phyloP scores from a whole-genome alignment of 2,113 vertebrate genomes.

The Atlantisia rogersi region DNA sequence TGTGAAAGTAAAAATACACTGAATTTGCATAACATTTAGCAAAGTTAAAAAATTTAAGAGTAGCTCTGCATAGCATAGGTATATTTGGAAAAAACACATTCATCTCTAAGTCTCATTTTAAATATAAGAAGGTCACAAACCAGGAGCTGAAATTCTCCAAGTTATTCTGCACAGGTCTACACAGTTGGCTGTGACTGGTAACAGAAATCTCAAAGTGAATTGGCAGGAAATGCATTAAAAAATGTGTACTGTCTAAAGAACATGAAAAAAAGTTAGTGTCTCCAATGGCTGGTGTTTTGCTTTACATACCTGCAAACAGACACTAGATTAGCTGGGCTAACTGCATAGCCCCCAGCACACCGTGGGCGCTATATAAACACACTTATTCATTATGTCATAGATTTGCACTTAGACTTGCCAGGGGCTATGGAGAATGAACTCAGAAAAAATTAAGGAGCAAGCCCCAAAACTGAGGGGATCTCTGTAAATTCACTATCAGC shows the following conservation, averaged over 20 bases:
- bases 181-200: not conserved
- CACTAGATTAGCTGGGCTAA: not conserved
- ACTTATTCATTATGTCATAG: not conserved
- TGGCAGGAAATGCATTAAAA: not conserved
- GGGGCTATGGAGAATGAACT: not conserved
- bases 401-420: not conserved
- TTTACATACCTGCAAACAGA: not conserved
- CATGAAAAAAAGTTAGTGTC: not conserved
- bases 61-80: not conserved
- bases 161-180: not conserved
- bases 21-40: constrained; percentile 50
- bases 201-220: not conserved
- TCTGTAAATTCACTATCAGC: not conserved
- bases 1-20: constrained; percentile 5
- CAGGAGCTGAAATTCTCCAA: not conserved
- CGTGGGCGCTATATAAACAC: not conserved
- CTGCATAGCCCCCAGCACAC: not conserved
- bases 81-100: not conserved
- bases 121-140: not conserved
- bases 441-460: not conserved
- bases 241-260: not conserved
- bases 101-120: not conserved
- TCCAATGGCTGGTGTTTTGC: not conserved
- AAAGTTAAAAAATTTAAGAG: constrained; percentile 25
- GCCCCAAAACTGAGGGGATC: not conserved